Conservation (phyloP, 1,140 invertebrate species). For the Reticulitermes speratus region DNA sequence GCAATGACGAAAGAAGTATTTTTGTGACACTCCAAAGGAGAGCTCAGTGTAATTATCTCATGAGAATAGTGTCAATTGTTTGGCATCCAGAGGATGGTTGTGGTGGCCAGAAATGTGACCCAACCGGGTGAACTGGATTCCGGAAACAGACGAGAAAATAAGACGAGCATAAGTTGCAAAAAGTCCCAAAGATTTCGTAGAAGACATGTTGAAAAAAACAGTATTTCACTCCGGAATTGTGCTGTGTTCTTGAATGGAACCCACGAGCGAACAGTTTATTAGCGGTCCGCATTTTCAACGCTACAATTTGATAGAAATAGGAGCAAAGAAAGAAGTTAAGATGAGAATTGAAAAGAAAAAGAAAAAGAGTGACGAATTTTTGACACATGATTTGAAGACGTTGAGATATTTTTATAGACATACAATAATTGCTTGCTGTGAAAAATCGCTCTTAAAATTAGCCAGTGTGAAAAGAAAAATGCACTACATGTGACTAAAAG, state of each 20-base stretch:
- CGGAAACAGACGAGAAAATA: slow-evolving; percentile 9
- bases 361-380: not conserved
- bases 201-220: not conserved
- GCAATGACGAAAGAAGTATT: too few species aligned
- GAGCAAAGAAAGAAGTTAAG: not conserved
- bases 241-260: not conserved
- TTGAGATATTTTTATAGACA: slow-evolving; percentile 7
- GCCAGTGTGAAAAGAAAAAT: not conserved
- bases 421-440: not conserved
- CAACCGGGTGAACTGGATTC: slow-evolving; percentile 22
- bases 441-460: not conserved
- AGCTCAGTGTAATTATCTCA: too few species aligned
- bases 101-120: not conserved
- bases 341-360: not conserved
- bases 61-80: too few species aligned
- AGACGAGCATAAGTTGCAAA: not conserved
- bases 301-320: not conserved
- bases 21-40: too few species aligned
- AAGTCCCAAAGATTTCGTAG: not conserved
- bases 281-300: not conserved
- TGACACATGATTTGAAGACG: not conserved
- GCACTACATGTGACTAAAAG: not conserved
- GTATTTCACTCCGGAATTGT: not conserved
- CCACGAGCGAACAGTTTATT: not conserved
- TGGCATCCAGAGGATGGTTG: too few species aligned